Conservation (phyloP, 2,888 invertebrate genomes). For the Cordylochernes scorpioides region DNA sequence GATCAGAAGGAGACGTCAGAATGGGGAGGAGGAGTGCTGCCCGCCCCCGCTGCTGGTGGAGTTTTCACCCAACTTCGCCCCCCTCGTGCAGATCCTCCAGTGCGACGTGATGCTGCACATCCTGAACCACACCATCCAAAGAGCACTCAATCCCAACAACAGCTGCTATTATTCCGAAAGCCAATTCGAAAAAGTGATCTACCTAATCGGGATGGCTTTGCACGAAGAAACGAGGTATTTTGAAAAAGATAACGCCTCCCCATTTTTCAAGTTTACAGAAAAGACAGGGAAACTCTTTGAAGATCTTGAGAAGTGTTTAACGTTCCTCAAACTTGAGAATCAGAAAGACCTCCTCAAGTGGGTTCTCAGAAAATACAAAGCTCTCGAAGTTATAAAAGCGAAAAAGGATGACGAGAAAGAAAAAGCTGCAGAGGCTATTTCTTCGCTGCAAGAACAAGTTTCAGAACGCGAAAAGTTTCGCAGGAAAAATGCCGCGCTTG, state of each 20-base stretch:
- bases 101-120: conserved; percentile 53
- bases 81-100: conserved; percentile 54
- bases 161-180: conserved; percentile 50
- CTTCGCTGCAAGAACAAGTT: no score
- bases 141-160: conserved; percentile 24
- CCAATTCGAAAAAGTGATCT: conserved; percentile 68
- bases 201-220: conserved; percentile 68
- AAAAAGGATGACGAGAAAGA: conserved; percentile 5
- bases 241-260: conserved; percentile 13
- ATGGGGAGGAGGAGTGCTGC: conserved; percentile 48
- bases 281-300: conserved; percentile 42
- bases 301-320: conserved; percentile 43
- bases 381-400: conserved; percentile 22
- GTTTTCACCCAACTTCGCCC: conserved; percentile 33
- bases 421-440: conserved; percentile 2
- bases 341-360: conserved; percentile 58
- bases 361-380: conserved; percentile 46
- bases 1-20: conserved; percentile 47
- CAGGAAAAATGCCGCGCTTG: conserved; percentile 50
- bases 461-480: conserved; percentile 28
- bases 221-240: conserved; percentile 43
- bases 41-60: conserved; percentile 47
- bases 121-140: no score
- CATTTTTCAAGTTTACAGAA: conserved; percentile 42
- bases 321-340: conserved; percentile 36